Percentiles rank a stretch among this genome's conserved stretches.
Conservation (phyloP, 2,888 invertebrate genomes). For the Tenthredo livida region DNA sequence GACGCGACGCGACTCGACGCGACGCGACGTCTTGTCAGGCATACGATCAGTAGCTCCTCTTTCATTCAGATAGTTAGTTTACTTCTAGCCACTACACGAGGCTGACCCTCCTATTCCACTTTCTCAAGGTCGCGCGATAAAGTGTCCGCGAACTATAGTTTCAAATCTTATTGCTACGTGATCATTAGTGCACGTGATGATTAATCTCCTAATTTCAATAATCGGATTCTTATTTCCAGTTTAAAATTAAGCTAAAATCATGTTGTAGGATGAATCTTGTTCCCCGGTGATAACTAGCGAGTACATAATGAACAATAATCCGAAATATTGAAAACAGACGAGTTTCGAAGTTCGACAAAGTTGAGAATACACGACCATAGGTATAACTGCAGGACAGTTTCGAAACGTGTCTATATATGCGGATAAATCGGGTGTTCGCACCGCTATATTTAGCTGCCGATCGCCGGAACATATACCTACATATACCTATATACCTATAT, state of each 20-base stretch:
- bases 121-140: slow-evolving; percentile 36
- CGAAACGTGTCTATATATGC: not conserved
- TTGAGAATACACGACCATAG: not conserved
- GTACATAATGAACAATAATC: not conserved
- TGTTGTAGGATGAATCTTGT: not conserved
- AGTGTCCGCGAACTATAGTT: not conserved
- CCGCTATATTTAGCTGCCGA: slow-evolving; percentile 45
- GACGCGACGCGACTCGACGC: slow-evolving; percentile 8
- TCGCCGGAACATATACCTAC: not conserved
- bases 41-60: slow-evolving; percentile 38
- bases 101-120: slow-evolving; percentile 35
- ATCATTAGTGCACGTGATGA: not conserved
- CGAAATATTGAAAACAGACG: not conserved
- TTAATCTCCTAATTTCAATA: not conserved
- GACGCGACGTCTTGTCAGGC: slow-evolving; percentile 25
- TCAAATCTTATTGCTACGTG: not conserved
- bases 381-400: not conserved
- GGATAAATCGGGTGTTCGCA: not conserved
- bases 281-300: not conserved
- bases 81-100: slow-evolving; percentile 53
- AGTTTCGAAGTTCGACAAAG: not conserved
- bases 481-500: slow-evolving; percentile 25
- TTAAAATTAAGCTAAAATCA: not conserved
- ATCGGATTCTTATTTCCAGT: not conserved
- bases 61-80: slow-evolving; percentile 53